Evolutionary conservation across 2,888 invertebrate species (phyloP), one percentile per base, ranked within the genome.

Genomic region (Eumerus sabulonum): DNA sequence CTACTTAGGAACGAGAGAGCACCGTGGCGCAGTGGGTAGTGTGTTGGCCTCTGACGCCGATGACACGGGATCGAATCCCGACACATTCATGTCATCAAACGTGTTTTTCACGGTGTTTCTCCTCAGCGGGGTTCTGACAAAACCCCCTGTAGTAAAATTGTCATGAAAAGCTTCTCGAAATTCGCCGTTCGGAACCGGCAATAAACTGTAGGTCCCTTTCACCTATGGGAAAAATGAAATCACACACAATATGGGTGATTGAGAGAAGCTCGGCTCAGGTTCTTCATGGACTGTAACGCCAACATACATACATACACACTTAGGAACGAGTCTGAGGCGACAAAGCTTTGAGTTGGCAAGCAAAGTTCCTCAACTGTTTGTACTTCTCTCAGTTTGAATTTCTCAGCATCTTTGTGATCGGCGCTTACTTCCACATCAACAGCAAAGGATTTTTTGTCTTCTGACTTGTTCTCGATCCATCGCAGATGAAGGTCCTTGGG

Each of bases 241-340:
- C n/a, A n/a, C n/a, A n/a, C n/a, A n/a, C n/a, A n/a, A 81, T 14
- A 14, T 42, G 17, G 14, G 36, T 36, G 35, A 53, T 70, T 13
- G 74, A 64, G 9, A 81, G 47, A n/a, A n/a, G n/a, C n/a, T n/a
- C n/a, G n/a, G n/a, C n/a, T n/a, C n/a, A n/a, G n/a, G n/a, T n/a
- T n/a, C 3, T 68, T 81, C n/a, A 72, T 48, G 16, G 68, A 73
- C 3, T 72, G 16, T 1, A 77, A 14, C 5, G 72, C 77, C 13
- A 50, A 77, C 17, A 44, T 62, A 4, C 12, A 1, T 9, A 64
- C 19, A 12, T n/a, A 50, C 36, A 5, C 12, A 27, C 0, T 40
- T 17, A n/a, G 14, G 35, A 13, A 27, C 53, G 40, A 76, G 14
- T 19, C 36, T 72, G 12, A 77, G 66, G 13, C 67, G 77, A 11